phyloP scores from a whole-genome alignment of 2,113 vertebrate species.

The Orcinus orca region DNA sequence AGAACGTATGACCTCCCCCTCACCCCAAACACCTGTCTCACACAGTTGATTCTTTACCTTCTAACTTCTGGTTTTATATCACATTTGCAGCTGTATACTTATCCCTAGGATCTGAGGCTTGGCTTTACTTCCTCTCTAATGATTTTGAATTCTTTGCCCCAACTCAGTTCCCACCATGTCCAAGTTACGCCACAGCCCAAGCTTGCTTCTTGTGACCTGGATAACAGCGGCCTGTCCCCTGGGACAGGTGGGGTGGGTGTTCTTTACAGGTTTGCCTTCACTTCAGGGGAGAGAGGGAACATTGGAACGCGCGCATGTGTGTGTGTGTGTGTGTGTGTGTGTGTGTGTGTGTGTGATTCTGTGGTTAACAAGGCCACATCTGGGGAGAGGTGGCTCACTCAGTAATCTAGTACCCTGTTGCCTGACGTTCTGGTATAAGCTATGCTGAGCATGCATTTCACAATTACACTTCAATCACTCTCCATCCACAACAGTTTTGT shows the following conservation, averaged over 20 bases:
- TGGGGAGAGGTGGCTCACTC: background rate
- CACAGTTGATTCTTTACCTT: background rate
- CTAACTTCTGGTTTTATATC: background rate
- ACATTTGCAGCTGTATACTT: background rate
- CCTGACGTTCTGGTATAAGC: background rate
- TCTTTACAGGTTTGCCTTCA: background rate
- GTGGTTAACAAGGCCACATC: background rate
- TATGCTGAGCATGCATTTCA: background rate
- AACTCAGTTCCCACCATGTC: background rate
- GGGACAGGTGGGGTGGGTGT: background rate
- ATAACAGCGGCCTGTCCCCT: background rate
- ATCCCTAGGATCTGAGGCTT: background rate
- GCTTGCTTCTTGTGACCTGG: background rate
- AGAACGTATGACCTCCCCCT: background rate
- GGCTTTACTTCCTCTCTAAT: background rate
- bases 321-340: background rate
- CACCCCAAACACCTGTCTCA: accelerated
- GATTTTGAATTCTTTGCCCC: background rate
- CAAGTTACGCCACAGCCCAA: background rate
- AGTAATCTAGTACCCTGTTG: background rate
- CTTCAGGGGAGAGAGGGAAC: background rate
- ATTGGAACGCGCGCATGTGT: background rate
- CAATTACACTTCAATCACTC: background rate
- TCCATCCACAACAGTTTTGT: background rate
- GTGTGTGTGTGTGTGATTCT: background rate